phyloP scores from a whole-genome alignment of 2,888 invertebrate genomes.

The Amblyjoppa proteus region DNA sequence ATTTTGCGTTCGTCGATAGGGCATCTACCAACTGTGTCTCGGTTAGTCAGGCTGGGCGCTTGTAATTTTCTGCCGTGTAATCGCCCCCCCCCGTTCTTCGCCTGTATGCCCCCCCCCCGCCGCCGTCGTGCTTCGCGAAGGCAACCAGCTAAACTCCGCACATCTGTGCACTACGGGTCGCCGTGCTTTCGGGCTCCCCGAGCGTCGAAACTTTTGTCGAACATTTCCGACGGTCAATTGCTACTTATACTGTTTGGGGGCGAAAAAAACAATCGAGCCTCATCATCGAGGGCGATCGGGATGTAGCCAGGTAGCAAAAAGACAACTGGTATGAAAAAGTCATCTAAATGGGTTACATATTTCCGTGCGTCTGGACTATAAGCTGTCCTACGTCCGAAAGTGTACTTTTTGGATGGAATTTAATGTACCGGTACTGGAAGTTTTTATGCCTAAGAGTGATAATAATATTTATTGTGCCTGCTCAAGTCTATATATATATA shows the following conservation, averaged over 20 bases:
- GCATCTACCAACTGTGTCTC: slow-evolving; percentile 18
- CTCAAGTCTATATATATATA: too few species aligned
- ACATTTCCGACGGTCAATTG: not conserved
- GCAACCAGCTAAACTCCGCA: not conserved
- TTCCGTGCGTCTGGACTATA: too few species aligned
- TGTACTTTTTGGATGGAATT: too few species aligned
- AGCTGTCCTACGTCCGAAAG: too few species aligned
- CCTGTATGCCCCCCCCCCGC: not conserved
- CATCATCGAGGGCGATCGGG: not conserved
- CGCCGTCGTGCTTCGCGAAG: not conserved
- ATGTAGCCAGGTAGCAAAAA: too few species aligned
- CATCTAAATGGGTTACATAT: too few species aligned
- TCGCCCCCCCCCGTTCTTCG: not conserved
- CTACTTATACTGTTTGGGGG: not conserved
- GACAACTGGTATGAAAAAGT: too few species aligned
- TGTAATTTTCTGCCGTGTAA: slow-evolving; percentile 32
- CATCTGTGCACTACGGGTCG: slow-evolving; percentile 17
- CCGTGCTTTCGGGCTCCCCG: not conserved
- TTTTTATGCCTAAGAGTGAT: too few species aligned
- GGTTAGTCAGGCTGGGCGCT: not conserved
- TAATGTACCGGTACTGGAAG: too few species aligned
- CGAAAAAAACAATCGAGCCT: not conserved
- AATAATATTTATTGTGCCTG: too few species aligned
- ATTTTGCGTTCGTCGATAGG: slow-evolving; percentile 8
- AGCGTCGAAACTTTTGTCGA: not conserved